Percentiles rank a stretch among this genome's conserved stretches.
phyloP scores from a whole-genome alignment of 2,113 vertebrate genomes.

The Cinclus mexicanus region DNA sequence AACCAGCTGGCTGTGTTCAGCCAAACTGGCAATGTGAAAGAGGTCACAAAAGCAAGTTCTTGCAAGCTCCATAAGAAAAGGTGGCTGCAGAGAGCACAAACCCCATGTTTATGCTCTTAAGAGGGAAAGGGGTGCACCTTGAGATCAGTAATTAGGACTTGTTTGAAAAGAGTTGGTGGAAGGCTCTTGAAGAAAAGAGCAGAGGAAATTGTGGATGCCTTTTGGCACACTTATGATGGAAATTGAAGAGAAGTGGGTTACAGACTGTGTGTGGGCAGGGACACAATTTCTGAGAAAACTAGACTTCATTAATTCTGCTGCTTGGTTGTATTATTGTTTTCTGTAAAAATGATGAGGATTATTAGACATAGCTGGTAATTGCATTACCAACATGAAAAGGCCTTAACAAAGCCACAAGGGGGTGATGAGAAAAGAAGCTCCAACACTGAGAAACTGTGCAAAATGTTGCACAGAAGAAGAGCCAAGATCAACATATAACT shows the following conservation, averaged over 20 bases:
- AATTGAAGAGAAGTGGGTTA: slow-evolving; percentile 8
- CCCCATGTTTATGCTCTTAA: neutral
- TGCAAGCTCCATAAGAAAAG: neutral
- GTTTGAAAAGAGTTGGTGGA: neutral
- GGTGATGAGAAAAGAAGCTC: neutral
- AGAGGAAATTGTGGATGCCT: neutral
- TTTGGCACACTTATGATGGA: neutral
- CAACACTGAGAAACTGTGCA: neutral
- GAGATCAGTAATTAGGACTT: neutral
- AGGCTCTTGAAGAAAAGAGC: neutral
- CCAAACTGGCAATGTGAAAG: neutral
- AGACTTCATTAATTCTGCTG: neutral
- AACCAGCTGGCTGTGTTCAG: neutral
- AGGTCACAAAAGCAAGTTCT: neutral
- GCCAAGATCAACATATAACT: neutral
- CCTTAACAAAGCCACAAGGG: neutral
- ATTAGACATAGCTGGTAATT: slow-evolving; percentile 4
- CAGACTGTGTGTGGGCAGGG: neutral
- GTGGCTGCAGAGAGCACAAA: neutral
- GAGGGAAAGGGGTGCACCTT: neutral
- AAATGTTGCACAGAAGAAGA: neutral
- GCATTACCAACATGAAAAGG: neutral
- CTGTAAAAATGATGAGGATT: neutral
- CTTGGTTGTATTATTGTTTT: neutral
- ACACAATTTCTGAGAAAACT: slow-evolving; percentile 7